phyloP scores from a whole-genome alignment of 2,113 vertebrate species.

The Thamnophis sirtalis region DNA sequence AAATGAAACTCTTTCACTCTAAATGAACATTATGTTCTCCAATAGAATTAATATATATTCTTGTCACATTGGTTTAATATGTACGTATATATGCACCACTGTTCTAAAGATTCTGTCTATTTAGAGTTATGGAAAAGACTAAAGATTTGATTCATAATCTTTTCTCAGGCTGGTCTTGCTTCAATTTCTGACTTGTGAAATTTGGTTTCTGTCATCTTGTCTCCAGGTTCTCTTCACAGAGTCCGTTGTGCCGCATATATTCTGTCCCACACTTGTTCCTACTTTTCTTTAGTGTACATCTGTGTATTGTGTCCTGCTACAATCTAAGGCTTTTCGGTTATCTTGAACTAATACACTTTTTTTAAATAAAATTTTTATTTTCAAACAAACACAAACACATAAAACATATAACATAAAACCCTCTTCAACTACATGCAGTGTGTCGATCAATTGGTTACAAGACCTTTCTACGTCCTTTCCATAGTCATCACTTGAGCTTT shows the following conservation, averaged over 20 bases:
- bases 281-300: not conserved
- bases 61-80: not conserved
- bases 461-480: too few relatives aligned
- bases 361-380: too few relatives aligned
- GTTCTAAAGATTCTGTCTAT: not conserved
- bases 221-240: too few relatives aligned
- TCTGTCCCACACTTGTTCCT: not conserved
- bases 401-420: too few relatives aligned
- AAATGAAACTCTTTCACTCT: not conserved
- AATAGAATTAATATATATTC: not conserved
- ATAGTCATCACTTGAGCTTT: too few relatives aligned
- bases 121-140: not conserved
- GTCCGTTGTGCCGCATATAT: not conserved
- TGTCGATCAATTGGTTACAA: too few relatives aligned
- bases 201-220: not conserved
- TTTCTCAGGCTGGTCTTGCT: not conserved
- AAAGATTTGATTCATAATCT: not conserved
- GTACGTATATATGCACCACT: not conserved
- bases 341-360: not conserved
- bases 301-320: not conserved
- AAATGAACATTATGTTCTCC: not conserved
- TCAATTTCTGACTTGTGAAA: not conserved
- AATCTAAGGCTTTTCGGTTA: not conserved
- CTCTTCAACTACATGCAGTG: too few relatives aligned
- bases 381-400: too few relatives aligned